A percentile compares a stretch with the other conserved stretches of the same genome.
Conservation (phyloP, 2,797 vertebrate species). For the Buphagus erythrorhynchus region DNA sequence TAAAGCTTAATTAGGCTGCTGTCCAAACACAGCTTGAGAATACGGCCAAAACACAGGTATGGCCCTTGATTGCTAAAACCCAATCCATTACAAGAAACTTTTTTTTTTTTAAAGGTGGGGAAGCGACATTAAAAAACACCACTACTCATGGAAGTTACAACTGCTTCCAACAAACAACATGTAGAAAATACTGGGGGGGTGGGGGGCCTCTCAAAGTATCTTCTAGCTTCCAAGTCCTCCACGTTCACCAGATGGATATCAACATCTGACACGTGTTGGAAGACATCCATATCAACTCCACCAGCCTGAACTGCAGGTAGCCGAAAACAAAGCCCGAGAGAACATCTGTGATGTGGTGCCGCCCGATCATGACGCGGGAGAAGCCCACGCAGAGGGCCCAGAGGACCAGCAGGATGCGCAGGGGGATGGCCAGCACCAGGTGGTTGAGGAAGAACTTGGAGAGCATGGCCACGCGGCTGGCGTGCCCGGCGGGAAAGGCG, state of each 20-base stretch:
- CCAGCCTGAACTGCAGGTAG: conserved; percentile 91
- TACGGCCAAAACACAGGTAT: not conserved
- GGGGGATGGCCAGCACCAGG: conserved; percentile 92
- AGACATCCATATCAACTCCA: conserved; percentile 94
- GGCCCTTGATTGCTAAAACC: not conserved
- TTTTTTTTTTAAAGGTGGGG: not conserved
- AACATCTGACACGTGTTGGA: conserved; percentile 93
- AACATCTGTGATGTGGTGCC: conserved; percentile 93
- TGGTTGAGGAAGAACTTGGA: conserved; percentile 96
- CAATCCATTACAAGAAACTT: not conserved
- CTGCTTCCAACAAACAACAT: not conserved
- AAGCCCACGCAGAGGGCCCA: conserved; percentile 93
- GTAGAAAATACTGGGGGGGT: conserved; percentile 8
- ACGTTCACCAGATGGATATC: conserved; percentile 86
- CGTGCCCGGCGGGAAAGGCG: conserved; percentile 91
- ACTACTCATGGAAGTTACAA: conserved; percentile 13
- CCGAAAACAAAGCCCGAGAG: conserved; percentile 90
- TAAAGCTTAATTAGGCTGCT: conserved; percentile 18
- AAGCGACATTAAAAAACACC: conserved; percentile 43
- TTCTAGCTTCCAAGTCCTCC: not conserved
- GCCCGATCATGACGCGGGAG: conserved; percentile 92
- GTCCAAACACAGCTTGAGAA: conserved; percentile 30
- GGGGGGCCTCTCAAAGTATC: not conserved
- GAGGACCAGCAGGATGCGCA: conserved; percentile 90
- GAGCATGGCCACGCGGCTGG: conserved; percentile 93